A percentile compares a stretch with the other conserved stretches of the same genome.
Conservation (phyloP, 2,113 vertebrate species). For the Saimiri boliviensis region DNA sequence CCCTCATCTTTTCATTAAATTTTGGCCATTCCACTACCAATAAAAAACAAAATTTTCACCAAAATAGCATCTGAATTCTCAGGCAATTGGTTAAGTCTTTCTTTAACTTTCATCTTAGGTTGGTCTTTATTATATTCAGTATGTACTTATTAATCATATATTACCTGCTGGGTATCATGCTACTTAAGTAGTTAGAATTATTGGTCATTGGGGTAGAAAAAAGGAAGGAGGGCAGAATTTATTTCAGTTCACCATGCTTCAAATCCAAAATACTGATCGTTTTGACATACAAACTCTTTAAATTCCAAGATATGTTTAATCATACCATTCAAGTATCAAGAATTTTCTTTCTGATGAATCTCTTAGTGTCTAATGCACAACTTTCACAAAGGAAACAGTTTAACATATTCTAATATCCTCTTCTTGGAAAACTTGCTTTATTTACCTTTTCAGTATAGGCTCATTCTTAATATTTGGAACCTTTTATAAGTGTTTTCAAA, state of each 20-base stretch:
- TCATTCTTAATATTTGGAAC: not conserved
- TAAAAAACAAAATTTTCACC: not conserved
- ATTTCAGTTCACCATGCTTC: not conserved
- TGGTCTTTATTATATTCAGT: not conserved
- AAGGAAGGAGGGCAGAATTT: not conserved
- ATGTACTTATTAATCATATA: not conserved
- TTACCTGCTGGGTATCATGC: not conserved
- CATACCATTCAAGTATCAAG: not conserved
- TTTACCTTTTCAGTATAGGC: not conserved
- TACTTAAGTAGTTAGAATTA: not conserved
- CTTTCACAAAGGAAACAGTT: not conserved
- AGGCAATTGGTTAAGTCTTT: not conserved
- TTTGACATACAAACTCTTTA: not conserved
- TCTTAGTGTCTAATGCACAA: not conserved
- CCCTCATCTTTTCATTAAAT: not conserved
- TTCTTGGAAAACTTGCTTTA: not conserved
- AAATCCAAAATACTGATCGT: not conserved
- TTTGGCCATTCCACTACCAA: not conserved
- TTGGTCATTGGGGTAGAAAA: not conserved
- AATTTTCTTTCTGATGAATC: not conserved
- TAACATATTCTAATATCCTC: not conserved
- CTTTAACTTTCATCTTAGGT: not conserved
- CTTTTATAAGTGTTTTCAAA: not conserved
- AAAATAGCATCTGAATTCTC: not conserved
- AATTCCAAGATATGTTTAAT: not conserved